A percentile compares a stretch with the other conserved stretches of the same genome.
Conservation (phyloP, 2,797 vertebrate species). For the Pagetopsis macropterus region DNA sequence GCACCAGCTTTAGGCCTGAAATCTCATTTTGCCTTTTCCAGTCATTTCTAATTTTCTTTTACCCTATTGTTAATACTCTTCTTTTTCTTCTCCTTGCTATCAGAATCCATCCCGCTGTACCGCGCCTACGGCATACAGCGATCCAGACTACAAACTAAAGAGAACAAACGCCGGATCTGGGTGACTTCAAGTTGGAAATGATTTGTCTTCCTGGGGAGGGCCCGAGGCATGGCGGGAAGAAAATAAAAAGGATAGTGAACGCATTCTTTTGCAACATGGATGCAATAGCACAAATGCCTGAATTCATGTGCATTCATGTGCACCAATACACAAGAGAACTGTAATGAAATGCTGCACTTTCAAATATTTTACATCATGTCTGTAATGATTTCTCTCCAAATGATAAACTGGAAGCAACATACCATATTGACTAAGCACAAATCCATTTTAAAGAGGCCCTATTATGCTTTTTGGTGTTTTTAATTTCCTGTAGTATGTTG, state of each 20-base stretch:
- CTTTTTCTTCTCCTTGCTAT: not conserved
- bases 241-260: conserved; percentile 3
- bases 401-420: not conserved
- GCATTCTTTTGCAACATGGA: conserved; percentile 30
- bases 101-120: conserved; percentile 17
- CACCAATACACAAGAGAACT: conserved; percentile 5
- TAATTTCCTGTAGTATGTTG: too few relatives aligned
- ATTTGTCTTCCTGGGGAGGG: conserved; percentile 46
- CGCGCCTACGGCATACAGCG: conserved; percentile 6
- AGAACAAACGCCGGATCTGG: conserved; percentile 37
- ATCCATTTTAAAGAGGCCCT: not conserved
- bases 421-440: not conserved
- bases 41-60: not conserved
- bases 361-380: not conserved
- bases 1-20: conserved; percentile 28
- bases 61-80: conserved; percentile 1
- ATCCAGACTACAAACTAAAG: conserved; percentile 27
- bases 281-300: not conserved
- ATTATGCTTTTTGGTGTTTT: too few relatives aligned
- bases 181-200: conserved; percentile 45
- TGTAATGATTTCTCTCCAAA: not conserved
- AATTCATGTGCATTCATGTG: not conserved
- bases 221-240: conserved; percentile 25
- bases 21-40: not conserved
- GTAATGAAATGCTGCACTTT: not conserved